phyloP scores from a whole-genome alignment of 2,113 vertebrate species.

The Microcebus murinus region DNA sequence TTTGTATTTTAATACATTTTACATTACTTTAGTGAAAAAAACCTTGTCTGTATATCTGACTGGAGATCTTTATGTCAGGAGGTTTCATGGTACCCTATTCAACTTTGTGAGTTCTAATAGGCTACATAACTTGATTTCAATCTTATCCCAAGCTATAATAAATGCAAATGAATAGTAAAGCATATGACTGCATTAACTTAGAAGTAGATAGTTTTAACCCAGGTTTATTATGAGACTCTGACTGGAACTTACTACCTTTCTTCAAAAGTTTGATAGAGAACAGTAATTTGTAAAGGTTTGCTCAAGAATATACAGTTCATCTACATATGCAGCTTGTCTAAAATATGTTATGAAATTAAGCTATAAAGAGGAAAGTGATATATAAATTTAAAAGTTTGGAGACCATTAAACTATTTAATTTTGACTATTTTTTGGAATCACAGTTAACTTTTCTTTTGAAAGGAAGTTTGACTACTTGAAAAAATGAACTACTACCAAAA shows the following conservation, averaged over 20 bases:
- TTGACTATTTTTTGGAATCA: neutral
- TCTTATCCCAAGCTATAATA: neutral
- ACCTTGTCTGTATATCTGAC: neutral
- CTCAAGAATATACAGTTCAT: neutral
- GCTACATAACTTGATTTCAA: neutral
- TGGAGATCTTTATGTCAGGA: neutral
- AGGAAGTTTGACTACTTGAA: neutral
- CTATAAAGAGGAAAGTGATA: neutral
- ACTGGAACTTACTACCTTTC: neutral
- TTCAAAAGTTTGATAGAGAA: neutral
- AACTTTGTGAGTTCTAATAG: neutral
- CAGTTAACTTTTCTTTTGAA: neutral
- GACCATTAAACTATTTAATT: neutral
- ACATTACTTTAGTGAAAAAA: neutral
- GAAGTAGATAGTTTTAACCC: neutral
- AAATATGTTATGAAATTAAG: neutral
- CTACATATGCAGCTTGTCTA: neutral
- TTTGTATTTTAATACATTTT: neutral
- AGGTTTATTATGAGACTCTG: neutral
- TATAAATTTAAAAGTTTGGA: neutral
- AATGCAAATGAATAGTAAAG: neutral
- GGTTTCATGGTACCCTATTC: neutral
- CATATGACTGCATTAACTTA: neutral
- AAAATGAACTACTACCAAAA: neutral
- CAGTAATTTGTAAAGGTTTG: neutral